phyloP scores from a whole-genome alignment of 2,797 vertebrate species.

The Parauchenoglanis ngamensis region DNA sequence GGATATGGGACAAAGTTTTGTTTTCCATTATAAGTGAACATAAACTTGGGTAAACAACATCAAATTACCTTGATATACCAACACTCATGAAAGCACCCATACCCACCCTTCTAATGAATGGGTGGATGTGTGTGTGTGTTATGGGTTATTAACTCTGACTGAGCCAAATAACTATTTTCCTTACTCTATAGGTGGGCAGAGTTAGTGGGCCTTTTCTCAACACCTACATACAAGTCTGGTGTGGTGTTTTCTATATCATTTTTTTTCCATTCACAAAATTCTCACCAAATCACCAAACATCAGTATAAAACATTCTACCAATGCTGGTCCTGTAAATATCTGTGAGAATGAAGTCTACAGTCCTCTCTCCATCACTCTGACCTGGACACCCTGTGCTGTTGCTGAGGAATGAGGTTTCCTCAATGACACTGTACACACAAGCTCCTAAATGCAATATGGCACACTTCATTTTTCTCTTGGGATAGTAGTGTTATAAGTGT shows the following conservation, averaged over 20 bases:
- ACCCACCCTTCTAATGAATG: conserved; percentile 52
- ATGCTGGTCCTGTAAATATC: neutral
- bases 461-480: neutral
- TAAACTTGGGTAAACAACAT: neutral
- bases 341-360: neutral
- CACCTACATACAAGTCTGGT: neutral
- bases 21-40: neutral
- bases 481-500: neutral
- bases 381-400: neutral
- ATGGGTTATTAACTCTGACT: conserved; percentile 56
- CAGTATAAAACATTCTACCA: neutral
- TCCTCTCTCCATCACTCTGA: neutral
- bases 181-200: conserved; percentile 24
- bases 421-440: neutral
- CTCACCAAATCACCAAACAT: neutral
- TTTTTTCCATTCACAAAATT: neutral
- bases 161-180: conserved; percentile 59
- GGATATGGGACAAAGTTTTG: neutral
- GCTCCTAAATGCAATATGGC: neutral
- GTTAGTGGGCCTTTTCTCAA: conserved; percentile 5
- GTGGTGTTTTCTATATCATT: neutral
- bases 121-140: conserved; percentile 54
- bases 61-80: neutral
- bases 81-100: neutral
- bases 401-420: neutral